Conservation (phyloP, 1,140 invertebrate species). For the Acarapis woodi region DNA sequence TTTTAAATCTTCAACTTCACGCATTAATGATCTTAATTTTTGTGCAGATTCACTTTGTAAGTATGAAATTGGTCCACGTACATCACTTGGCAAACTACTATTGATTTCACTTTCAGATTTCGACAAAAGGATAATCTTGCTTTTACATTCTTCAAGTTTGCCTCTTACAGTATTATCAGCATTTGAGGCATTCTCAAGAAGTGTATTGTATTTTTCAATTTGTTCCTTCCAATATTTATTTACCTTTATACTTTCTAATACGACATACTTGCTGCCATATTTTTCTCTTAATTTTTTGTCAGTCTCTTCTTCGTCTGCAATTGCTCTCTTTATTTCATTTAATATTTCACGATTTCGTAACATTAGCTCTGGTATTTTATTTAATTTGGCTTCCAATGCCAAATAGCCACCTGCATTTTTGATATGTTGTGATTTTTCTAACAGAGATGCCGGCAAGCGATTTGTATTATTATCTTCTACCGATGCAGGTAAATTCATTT, state of each 20-base stretch:
- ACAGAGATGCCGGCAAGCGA: constrained; percentile 53
- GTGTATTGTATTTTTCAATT: constrained; percentile 53
- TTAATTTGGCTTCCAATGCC: constrained; percentile 25
- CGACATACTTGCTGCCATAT: constrained; percentile 60
- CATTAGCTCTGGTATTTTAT: constrained; percentile 62
- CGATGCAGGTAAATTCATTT: constrained; percentile 85
- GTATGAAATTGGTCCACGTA: constrained; percentile 16
- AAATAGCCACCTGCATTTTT: constrained; percentile 29
- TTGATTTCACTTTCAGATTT: constrained; percentile 2
- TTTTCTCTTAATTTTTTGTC: constrained; percentile 60
- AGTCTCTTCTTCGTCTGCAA: constrained; percentile 66
- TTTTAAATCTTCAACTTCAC: constrained; percentile 58
- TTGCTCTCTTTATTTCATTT: constrained; percentile 60
- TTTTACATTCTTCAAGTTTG: constrained; percentile 48
- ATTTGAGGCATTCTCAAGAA: constrained; percentile 60
- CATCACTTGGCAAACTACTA: constrained; percentile 11
- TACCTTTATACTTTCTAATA: constrained; percentile 55
- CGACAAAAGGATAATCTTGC: constrained; percentile 44
- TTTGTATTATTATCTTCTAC: constrained; percentile 52
- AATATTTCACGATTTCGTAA: constrained; percentile 81
- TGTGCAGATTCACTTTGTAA: constrained; percentile 29
- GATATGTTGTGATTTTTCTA: constrained; percentile 49
- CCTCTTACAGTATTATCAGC: constrained; percentile 47
- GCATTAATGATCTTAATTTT: constrained; percentile 46
- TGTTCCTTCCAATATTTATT: constrained; percentile 63